Evolutionary conservation across 2,888 invertebrate genomes (phyloP), one percentile per base, ranked within the genome.

Genomic region (Chouioia cunea): DNA sequence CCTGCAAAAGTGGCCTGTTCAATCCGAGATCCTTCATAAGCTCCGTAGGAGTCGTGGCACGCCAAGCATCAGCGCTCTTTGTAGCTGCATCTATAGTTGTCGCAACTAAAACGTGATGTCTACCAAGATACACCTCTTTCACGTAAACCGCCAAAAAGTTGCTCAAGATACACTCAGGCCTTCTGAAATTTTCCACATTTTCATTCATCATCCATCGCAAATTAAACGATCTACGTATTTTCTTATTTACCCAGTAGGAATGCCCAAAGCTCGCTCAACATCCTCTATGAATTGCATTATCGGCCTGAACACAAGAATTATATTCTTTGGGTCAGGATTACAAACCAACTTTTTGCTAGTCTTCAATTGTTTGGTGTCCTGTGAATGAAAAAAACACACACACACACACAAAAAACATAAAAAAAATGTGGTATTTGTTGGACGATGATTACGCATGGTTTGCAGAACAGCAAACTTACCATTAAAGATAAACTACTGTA

Each of bases 141-240:
- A 97, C 93, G 86, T 96, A 95, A 83, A 95, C 93, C 57, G 92
- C 91, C 66, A 97, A 87, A 86, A 96, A 97, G 74, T 91, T 91
- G 80, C 95, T 93, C 67, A 97, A 88, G 2, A 93, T 92, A 81
- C 94, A 94, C 12, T 50, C 12, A 54, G 92, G 89, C 78, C 88
- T 89, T 18, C 90, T 89, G 74, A n/a, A 74, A 67, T 52, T 16
- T 62, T 58, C 10, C 48, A 43, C 52, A n/a, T 44, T n/a, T 16
- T 4, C 20, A 14, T 27, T 50, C 20, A 50, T 50, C 6, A 50
- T 50, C 4, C 16, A n/a, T 20, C 12, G 18, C 27, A n/a, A 22
- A 20, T 44, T 58, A 44, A 58, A 16, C 47, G 36, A n/a, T 18
- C 43, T 44, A 44, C 4, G 10, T 46, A 48, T 62, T 48, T 56